phyloP scores from a whole-genome alignment of 2,797 vertebrate genomes.

The Phoxinus dragarum region DNA sequence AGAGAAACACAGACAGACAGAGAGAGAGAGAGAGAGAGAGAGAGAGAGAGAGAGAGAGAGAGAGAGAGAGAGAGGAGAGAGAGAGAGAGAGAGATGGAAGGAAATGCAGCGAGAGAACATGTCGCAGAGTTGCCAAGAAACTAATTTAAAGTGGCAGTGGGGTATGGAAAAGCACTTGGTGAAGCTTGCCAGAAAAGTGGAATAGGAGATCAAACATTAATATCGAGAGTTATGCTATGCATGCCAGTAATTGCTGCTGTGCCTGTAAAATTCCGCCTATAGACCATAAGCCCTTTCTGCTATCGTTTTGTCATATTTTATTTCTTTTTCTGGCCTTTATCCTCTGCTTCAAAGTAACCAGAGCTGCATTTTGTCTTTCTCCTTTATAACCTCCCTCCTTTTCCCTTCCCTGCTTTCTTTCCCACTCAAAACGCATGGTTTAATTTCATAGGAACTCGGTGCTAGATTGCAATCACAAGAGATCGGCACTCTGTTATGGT shows the following conservation, averaged over 20 bases:
- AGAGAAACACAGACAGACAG: conserved; percentile 31
- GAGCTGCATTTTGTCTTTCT: conserved; percentile 63
- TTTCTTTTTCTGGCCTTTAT: conserved; percentile 74
- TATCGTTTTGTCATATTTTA: conserved; percentile 78
- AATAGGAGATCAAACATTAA: conserved; percentile 72
- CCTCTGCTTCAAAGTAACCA: conserved; percentile 74
- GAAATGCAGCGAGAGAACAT: conserved; percentile 53
- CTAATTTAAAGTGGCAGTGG: conserved; percentile 61
- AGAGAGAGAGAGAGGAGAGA: conserved; percentile 30
- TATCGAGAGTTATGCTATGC: conserved; percentile 67
- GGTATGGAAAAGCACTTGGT: conserved; percentile 65
- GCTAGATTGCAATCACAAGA: conserved; percentile 76
- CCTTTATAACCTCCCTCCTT: conserved; percentile 33
- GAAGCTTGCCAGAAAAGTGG: conserved; percentile 63
- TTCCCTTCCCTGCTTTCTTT: conserved; percentile 33
- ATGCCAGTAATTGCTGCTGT: conserved; percentile 76
- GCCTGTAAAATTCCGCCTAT: conserved; percentile 72
- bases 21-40: conserved; percentile 49
- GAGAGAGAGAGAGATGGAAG: conserved; percentile 40
- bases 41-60: conserved; percentile 18
- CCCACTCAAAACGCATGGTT: conserved; percentile 62
- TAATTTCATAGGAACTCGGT: conserved; percentile 78
- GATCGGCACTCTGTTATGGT: conserved; percentile 70
- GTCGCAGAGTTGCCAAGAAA: conserved; percentile 44
- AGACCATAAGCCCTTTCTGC: conserved; percentile 71